Evolutionary conservation across 2,113 vertebrate genomes (phyloP).

Genomic region (Podarcis cretensis): DNA sequence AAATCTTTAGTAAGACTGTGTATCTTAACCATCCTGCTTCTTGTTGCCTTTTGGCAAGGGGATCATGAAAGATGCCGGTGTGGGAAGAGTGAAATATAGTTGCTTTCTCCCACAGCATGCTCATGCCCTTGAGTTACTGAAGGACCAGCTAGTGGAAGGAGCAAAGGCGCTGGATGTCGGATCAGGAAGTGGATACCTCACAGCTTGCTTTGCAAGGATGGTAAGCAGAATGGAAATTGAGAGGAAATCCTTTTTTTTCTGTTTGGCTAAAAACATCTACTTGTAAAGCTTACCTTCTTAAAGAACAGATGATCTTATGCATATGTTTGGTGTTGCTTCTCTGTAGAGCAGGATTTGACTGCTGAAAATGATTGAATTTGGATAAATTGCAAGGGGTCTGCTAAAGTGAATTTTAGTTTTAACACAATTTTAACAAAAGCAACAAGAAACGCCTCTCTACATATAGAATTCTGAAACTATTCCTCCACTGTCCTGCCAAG

Average conservation of each 20-base stretch:
- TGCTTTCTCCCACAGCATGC: conserved; percentile 79
- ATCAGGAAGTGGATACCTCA: conserved; percentile 91
- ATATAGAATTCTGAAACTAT: neutral
- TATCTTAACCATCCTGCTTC: neutral
- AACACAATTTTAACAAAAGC: neutral
- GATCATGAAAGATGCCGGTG: neutral
- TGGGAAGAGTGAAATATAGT: accelerated
- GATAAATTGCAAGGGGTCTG: neutral
- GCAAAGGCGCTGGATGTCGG: conserved; percentile 89
- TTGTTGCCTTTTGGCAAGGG: neutral
- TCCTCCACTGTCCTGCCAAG: no score
- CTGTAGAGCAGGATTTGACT: neutral
- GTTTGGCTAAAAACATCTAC: neutral
- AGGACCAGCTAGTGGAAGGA: conserved; percentile 87
- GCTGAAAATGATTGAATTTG: no score
- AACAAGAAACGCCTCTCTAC: neutral
- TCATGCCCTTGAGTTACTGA: conserved; percentile 87
- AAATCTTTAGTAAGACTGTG: neutral
- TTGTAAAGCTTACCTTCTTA: neutral
- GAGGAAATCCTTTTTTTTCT: accelerated
- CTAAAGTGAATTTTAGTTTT: neutral
- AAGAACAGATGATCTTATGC: neutral
- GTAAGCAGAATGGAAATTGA: conserved; percentile 65
- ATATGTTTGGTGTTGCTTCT: neutral
- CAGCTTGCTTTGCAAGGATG: conserved; percentile 91